Conservation (phyloP, 1,140 invertebrate species). For the Tetragnatha versicolor region DNA sequence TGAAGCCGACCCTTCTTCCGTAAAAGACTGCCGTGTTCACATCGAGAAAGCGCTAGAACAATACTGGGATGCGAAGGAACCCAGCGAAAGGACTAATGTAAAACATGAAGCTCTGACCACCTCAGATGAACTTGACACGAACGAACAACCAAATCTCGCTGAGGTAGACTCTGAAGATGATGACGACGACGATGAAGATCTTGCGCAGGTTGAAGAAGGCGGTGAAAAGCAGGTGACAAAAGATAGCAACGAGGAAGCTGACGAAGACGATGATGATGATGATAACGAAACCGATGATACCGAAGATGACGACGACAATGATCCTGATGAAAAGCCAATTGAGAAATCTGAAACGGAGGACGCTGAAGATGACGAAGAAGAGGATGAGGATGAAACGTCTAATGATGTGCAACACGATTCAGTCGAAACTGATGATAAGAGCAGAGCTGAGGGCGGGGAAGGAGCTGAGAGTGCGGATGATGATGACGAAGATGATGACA, state of each 20-base stretch:
- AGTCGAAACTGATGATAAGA: conserved; percentile 6
- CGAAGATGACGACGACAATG: neutral
- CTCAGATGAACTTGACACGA: neutral
- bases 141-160: neutral
- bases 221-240: neutral
- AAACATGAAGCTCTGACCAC: neutral
- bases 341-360: conserved; percentile 13
- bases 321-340: conserved; percentile 11
- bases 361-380: conserved; percentile 1
- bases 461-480: neutral
- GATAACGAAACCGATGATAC: neutral
- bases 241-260: neutral
- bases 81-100: neutral
- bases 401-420: neutral
- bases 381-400: neutral
- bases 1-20: conserved; percentile 11
- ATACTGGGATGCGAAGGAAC: conserved; percentile 57
- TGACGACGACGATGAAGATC: neutral
- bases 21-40: conserved; percentile 56
- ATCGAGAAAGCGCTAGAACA: conserved; percentile 58
- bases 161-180: neutral
- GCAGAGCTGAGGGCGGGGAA: neutral
- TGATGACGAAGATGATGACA: neutral
- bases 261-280: neutral
- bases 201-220: neutral